Evolutionary conservation across 1,140 invertebrate genomes (phyloP).

Genomic region (Nymphalis io): DNA sequence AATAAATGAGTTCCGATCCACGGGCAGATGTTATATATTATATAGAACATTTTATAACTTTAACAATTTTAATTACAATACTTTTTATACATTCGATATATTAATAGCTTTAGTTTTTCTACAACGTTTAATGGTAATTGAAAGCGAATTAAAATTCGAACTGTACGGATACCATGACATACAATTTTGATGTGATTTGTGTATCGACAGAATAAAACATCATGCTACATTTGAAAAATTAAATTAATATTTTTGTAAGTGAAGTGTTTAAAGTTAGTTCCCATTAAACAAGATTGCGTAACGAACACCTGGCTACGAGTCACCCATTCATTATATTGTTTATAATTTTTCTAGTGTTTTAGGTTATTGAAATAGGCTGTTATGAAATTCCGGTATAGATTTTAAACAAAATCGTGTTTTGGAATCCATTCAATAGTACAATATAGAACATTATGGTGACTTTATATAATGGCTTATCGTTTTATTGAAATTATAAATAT

Average conservation of each 20-base stretch:
- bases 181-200: too few relatives aligned
- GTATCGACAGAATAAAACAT: too few relatives aligned
- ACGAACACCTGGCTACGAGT: conserved; percentile 58
- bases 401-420: conserved; percentile 35
- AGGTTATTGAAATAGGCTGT: conserved; percentile 26
- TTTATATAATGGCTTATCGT: too few relatives aligned
- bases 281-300: conserved; percentile 30
- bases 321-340: conserved; percentile 51
- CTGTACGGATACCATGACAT: too few relatives aligned
- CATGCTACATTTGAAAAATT: too few relatives aligned
- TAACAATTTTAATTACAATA: too few relatives aligned
- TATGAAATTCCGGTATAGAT: conserved; percentile 29
- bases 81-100: too few relatives aligned
- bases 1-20: conserved; percentile 7
- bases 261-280: background rate
- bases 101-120: too few relatives aligned
- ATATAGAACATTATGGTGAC: background rate
- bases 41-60: background rate
- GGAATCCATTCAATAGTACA: conserved; percentile 13
- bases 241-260: background rate
- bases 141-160: too few relatives aligned
- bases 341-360: conserved; percentile 35
- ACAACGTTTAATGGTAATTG: too few relatives aligned
- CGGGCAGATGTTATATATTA: background rate
- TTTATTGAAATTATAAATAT: too few relatives aligned